phyloP scores from a whole-genome alignment of 2,888 invertebrate genomes.

The Drosophila tanythrix region DNA sequence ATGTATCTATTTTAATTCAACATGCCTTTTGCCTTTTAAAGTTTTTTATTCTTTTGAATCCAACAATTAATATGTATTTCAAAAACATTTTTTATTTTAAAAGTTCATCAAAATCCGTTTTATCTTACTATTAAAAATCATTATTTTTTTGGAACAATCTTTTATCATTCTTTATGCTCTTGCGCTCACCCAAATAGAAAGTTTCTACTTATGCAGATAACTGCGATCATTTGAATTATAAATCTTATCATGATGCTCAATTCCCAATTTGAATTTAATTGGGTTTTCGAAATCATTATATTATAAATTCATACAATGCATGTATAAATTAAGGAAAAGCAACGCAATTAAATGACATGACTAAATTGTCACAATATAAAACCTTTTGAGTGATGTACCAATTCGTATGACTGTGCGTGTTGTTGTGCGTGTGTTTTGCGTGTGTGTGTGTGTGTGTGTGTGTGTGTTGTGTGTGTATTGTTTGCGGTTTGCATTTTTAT shows the following conservation, averaged over 20 bases:
- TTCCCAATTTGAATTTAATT: slow-evolving; percentile 16
- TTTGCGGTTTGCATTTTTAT: no score
- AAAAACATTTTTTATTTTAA: neutral
- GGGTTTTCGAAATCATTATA: neutral
- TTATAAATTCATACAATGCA: neutral
- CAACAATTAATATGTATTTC: neutral
- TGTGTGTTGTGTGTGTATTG: neutral
- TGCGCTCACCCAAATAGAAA: no score
- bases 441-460: neutral
- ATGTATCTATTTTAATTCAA: neutral
- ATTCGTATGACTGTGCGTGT: slow-evolving; percentile 38
- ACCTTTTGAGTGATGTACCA: slow-evolving; percentile 62
- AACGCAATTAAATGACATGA: slow-evolving; percentile 54
- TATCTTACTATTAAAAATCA: neutral
- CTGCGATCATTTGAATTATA: slow-evolving; percentile 19
- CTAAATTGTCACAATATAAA: slow-evolving; percentile 58
- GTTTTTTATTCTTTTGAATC: neutral
- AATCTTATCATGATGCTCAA: neutral
- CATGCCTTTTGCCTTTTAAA: neutral
- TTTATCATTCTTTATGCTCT: no score
- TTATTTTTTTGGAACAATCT: no score
- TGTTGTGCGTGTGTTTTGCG: slow-evolving; percentile 5
- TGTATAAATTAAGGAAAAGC: slow-evolving; percentile 7
- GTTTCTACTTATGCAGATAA: no score
- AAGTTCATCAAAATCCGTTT: neutral